These are phyloP conservation scores for Penaeus indicus DNA, from an alignment of 1,140 invertebrate species.

Conservation along the genomic window DNA sequence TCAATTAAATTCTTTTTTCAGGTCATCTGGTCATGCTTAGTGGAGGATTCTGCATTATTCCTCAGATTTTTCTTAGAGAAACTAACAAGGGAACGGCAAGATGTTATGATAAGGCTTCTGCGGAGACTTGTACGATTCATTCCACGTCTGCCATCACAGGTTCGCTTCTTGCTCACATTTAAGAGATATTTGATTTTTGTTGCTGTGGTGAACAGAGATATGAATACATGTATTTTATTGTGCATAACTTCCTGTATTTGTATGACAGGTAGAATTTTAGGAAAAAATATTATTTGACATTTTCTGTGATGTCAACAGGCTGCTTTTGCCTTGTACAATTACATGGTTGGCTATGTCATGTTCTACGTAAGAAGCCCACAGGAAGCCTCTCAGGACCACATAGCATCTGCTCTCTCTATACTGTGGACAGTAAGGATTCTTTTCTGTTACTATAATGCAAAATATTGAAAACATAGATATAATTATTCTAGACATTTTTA, in stretches of 20 bases:
- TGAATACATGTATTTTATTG: no score
- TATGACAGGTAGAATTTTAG: no score
- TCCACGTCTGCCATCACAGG: slow-evolving; percentile 64
- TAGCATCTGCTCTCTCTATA: slow-evolving; percentile 93
- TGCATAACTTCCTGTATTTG: no score
- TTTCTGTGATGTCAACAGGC: slow-evolving; percentile 87
- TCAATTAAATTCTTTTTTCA: slow-evolving; percentile 69
- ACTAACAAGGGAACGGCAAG: slow-evolving; percentile 94
- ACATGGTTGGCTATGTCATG: slow-evolving; percentile 99
- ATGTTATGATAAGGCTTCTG: slow-evolving; percentile 93
- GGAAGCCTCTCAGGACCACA: slow-evolving; percentile 92
- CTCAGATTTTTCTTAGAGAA: slow-evolving; percentile 95
- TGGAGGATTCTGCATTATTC: slow-evolving; percentile 97
- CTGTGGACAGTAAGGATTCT: slow-evolving; percentile 88
- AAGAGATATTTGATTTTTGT: not conserved
- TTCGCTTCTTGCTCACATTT: slow-evolving; percentile 1
- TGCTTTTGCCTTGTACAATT: slow-evolving; percentile 98
- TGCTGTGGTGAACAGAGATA: no score
- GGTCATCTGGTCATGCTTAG: slow-evolving; percentile 97
- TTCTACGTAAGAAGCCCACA: slow-evolving; percentile 96
- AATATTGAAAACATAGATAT: no score
- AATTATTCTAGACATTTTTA: no score
- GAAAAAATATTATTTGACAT: not conserved
- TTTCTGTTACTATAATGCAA: no score
- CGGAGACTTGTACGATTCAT: slow-evolving; percentile 88